Evolutionary conservation across 2,797 vertebrate species (phyloP).

Genomic region (Chaenodraco wilsoni): DNA sequence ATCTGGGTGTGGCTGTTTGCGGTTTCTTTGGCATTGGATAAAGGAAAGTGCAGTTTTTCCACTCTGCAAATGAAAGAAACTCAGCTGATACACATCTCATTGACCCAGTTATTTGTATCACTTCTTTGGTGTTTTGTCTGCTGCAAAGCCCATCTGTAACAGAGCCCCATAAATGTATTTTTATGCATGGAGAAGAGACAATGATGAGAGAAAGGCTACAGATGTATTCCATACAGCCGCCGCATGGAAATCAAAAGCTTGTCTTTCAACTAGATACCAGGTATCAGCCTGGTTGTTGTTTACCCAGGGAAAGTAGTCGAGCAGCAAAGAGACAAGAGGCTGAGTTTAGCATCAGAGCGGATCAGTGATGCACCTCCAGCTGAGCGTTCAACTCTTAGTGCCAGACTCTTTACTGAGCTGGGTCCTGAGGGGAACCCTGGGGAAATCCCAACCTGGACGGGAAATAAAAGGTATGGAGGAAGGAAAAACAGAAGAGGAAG

Average conservation of each 20-base stretch:
- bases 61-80: conserved; percentile 17
- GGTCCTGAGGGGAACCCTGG: conserved; percentile 42
- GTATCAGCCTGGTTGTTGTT: conserved; percentile 22
- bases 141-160: conserved; percentile 17
- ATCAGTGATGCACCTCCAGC: conserved; percentile 50
- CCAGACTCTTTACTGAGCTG: conserved; percentile 24
- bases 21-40: not conserved
- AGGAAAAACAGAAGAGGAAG: not conserved
- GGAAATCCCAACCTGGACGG: conserved; percentile 48
- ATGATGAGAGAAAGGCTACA: conserved; percentile 35
- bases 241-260: conserved; percentile 19
- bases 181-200: conserved; percentile 11
- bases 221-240: conserved; percentile 19
- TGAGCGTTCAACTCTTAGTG: conserved; percentile 39
- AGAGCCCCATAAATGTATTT: conserved; percentile 3
- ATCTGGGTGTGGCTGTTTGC: conserved; percentile 21
- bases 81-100: conserved; percentile 14
- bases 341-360: conserved; percentile 36
- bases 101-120: conserved; percentile 26
- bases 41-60: conserved; percentile 9
- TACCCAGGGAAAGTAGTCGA: conserved; percentile 25
- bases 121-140: conserved; percentile 13
- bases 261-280: conserved; percentile 35
- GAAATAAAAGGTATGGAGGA: conserved; percentile 5
- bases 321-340: conserved; percentile 26